Base-by-base conservation (phyloP, 2,797 vertebrate genomes). In the Coregonus suidteri region DNA sequence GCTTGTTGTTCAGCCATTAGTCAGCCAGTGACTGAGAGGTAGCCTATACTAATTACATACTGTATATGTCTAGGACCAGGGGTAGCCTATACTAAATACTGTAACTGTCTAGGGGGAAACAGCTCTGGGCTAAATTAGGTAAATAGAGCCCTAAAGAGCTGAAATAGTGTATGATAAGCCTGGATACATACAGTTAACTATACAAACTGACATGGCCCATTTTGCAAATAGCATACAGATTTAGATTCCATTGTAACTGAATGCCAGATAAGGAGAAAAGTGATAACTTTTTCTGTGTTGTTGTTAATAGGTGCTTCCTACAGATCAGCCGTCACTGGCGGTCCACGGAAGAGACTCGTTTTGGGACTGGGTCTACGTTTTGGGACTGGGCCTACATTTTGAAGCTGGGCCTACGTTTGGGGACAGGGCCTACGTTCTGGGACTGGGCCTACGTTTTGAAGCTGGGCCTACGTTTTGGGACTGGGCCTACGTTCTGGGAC, bases 1-100 rank as follows among this genome's bases (percentile, higher is more conserved):
- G 74, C 0, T 75, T 56, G 75, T 79, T 41, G 51, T 86, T 86
- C 81, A 76, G 82, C 83, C 68, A 82, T 83, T 74, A 74, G 83
- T 80, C 71, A 47, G 41, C 41, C 41, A 51, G 64, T 80, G 86
- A 84, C 85, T 82, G 83, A 86, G 79, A 81, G 6, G 25, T 5
- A n/a, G 70, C 77, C 74, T 79, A 83, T 74, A 78, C 79, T 30
- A 75, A 77, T 4, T 0, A 3, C 41, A 11, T 47, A 13, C 41
- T 25, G 75, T 59, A 77, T 80, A 82, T 84, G 86, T 78, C 76
- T 71, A 74, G 34, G 62, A 35, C 47, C 15, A 16, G 35, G 37
- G 20, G 35, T 20, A 5, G 6, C 59, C 59, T 62, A 20, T 25
- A 62, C 59, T 62, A 62, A 62, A 62, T 62, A 47, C 9, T 47